Evolutionary conservation across 2,888 invertebrate species (phyloP).

Genomic region (Drosophila kuntzei): DNA sequence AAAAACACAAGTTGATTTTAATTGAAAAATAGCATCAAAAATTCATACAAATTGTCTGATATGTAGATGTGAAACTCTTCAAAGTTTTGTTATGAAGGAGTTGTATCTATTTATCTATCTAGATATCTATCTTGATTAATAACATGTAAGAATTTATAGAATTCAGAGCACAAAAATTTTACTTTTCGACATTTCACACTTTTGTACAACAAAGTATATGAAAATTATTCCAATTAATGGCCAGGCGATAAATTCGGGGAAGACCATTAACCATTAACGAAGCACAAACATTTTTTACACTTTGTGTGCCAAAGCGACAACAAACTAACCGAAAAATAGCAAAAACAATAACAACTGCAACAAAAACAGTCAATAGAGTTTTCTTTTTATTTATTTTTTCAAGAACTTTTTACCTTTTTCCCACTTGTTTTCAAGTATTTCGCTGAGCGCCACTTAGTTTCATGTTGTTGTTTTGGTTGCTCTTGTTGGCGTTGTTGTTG

Average conservation of each 20-base stretch:
- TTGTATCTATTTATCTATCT: too few relatives aligned
- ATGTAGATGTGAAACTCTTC: neutral
- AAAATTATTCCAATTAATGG: slow-evolving; percentile 79
- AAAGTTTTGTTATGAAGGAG: neutral
- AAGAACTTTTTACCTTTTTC: slow-evolving; percentile 74
- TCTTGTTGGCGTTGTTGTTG: slow-evolving; percentile 25
- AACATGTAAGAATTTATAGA: too few relatives aligned
- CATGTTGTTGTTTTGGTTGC: slow-evolving; percentile 27
- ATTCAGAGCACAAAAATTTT: too few relatives aligned
- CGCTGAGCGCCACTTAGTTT: slow-evolving; percentile 68
- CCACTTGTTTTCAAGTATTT: slow-evolving; percentile 74
- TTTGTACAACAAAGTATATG: neutral
- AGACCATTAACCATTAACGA: slow-evolving; percentile 75
- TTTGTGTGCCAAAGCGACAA: slow-evolving; percentile 58
- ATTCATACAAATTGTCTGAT: neutral
- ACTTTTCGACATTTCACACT: too few relatives aligned
- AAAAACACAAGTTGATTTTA: slow-evolving; percentile 79
- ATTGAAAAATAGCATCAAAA: slow-evolving; percentile 76
- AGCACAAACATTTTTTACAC: slow-evolving; percentile 73
- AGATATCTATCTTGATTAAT: too few relatives aligned
- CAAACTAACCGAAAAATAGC: slow-evolving; percentile 51
- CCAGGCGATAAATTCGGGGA: slow-evolving; percentile 32
- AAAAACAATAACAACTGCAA: slow-evolving; percentile 26
- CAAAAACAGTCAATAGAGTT: slow-evolving; percentile 52
- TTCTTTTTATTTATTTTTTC: slow-evolving; percentile 76